Conservation (phyloP, 2,113 vertebrate genomes). For the Callipepla squamata region DNA sequence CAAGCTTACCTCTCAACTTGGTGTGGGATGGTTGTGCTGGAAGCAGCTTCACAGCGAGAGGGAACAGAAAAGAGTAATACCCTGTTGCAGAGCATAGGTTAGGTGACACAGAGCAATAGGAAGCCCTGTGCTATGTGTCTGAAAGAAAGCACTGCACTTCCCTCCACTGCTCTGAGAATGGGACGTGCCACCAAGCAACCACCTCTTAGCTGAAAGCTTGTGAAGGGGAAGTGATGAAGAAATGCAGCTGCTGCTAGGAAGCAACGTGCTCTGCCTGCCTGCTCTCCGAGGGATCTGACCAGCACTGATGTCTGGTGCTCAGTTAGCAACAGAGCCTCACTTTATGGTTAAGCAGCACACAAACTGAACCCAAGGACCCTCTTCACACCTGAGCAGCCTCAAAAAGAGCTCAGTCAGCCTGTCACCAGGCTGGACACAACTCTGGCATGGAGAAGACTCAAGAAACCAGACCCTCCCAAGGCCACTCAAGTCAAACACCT, state of each 20-base stretch:
- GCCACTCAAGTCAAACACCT: not conserved
- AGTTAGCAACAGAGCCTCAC: not conserved
- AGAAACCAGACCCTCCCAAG: not conserved
- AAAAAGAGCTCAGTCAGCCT: not conserved
- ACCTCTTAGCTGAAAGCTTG: not conserved
- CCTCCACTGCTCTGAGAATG: not conserved
- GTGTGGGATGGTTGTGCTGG: not conserved
- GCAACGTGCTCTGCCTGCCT: accelerated
- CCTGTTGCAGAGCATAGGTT: not conserved
- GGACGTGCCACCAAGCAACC: not conserved
- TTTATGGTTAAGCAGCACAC: not conserved
- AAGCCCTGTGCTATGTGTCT: accelerated
- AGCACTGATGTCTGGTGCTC: not conserved
- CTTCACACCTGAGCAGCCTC: not conserved
- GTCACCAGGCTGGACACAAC: not conserved
- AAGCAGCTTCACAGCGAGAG: not conserved
- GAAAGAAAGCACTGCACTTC: accelerated
- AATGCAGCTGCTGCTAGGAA: not conserved
- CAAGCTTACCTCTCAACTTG: not conserved
- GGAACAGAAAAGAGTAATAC: not conserved
- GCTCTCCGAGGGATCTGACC: not conserved
- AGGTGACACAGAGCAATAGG: not conserved
- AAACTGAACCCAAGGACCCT: not conserved
- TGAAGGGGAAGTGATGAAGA: not conserved
- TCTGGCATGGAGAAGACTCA: not conserved